Percentiles rank a stretch among this genome's conserved stretches.
These are phyloP conservation scores for Papilio xuthus DNA, from an alignment of 1,140 invertebrate species.

Conservation along the genomic window DNA sequence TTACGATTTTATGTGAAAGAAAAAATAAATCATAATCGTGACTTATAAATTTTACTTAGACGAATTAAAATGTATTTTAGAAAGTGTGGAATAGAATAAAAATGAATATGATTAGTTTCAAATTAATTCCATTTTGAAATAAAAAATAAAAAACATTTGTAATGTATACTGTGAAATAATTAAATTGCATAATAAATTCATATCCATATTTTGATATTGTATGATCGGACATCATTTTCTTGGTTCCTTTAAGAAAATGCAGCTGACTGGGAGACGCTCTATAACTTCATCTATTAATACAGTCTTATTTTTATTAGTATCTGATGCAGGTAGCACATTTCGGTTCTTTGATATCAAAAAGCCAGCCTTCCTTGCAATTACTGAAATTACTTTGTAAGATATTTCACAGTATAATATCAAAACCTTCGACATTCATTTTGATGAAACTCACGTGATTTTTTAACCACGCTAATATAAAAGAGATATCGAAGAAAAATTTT, in stretches of 20 bases:
- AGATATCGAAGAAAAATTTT: background rate
- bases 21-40: too few species aligned
- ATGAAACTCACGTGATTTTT: background rate
- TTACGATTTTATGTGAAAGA: too few species aligned
- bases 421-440: slow-evolving; percentile 5
- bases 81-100: too few species aligned
- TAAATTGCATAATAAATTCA: slow-evolving; percentile 23
- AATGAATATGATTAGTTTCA: too few species aligned
- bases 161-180: background rate
- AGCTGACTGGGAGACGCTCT: slow-evolving; percentile 69
- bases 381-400: slow-evolving; percentile 50
- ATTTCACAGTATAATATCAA: slow-evolving; percentile 33
- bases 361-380: slow-evolving; percentile 53
- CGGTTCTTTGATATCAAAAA: slow-evolving; percentile 61
- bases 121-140: too few species aligned
- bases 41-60: too few species aligned
- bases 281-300: slow-evolving; percentile 75
- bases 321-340: slow-evolving; percentile 54
- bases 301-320: slow-evolving; percentile 77
- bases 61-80: too few species aligned
- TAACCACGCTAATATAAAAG: background rate
- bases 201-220: slow-evolving; percentile 53
- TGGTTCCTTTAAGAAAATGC: slow-evolving; percentile 77
- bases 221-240: slow-evolving; percentile 75
- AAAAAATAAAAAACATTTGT: too few species aligned